These are phyloP conservation scores for Drosophila yooni DNA, from an alignment of 2,888 invertebrate species.

Conservation along the genomic window DNA sequence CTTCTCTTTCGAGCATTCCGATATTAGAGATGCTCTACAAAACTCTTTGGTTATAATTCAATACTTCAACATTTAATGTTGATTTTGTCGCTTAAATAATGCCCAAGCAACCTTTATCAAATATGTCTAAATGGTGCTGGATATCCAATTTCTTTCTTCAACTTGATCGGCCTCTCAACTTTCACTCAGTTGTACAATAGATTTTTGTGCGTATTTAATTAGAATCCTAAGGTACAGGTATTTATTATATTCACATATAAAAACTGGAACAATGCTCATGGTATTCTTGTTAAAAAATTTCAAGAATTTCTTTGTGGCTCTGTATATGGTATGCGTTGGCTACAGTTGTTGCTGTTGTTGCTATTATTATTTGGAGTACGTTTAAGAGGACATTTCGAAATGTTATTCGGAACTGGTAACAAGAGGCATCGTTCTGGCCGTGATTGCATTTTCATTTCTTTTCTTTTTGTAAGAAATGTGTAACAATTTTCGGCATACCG, in stretches of 20 bases:
- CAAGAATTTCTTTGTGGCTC: slow-evolving; percentile 50
- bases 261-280: slow-evolving; percentile 71
- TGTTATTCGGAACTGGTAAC: slow-evolving; percentile 4
- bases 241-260: slow-evolving; percentile 53
- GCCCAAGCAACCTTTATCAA: slow-evolving; percentile 35
- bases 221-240: slow-evolving; percentile 64
- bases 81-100: slow-evolving; percentile 11
- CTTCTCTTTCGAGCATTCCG: slow-evolving; percentile 22
- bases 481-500: slow-evolving; percentile 1
- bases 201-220: slow-evolving; percentile 72
- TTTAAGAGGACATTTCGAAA: slow-evolving; percentile 22
- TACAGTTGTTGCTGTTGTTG: slow-evolving; percentile 52
- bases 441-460: background rate
- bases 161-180: slow-evolving; percentile 24
- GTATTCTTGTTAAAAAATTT: slow-evolving; percentile 57
- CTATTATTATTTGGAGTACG: slow-evolving; percentile 37
- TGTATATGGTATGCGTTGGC: slow-evolving; percentile 54
- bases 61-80: slow-evolving; percentile 54
- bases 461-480: background rate
- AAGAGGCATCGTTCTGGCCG: background rate
- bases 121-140: slow-evolving; percentile 34
- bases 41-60: slow-evolving; percentile 29
- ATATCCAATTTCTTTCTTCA: slow-evolving; percentile 27
- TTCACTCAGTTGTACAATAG: slow-evolving; percentile 52
- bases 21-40: slow-evolving; percentile 25